Evolutionary conservation across 2,113 vertebrate genomes (phyloP), one percentile per base, ranked within the genome.

Genomic region (Prionailurus viverrinus): DNA sequence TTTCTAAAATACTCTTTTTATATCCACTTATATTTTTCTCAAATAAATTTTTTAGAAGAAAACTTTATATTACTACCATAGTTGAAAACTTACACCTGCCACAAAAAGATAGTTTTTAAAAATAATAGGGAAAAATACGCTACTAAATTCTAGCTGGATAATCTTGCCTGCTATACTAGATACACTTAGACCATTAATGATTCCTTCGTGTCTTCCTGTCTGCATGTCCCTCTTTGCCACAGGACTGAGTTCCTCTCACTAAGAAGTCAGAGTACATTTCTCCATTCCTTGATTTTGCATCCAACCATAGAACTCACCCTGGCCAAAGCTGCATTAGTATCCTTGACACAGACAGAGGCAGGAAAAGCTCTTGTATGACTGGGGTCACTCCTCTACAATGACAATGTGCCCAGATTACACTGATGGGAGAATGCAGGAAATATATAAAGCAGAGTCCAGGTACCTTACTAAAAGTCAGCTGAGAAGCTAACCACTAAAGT

Each of bases 31-130:
- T 27, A 78, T 94, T 65, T 84, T 25, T 69, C 68, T 90, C 53
- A 71, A 76, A 84, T 51, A 89, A 51, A 66, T 94, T 83, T 84
- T 84, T 95, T 76, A 53, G 36, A 91, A 61, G 23, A 85, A 96
- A 89, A 85, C 0, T 27, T 93, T 41, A 41, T 39, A 61, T 79
- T 36, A 84, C 8, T 63, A 36, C 23, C 74, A 55, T 88, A 69
- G 71, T 25, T 31, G 14, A 66, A 89, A 80, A 48, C 10, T 36
- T 97, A 3, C 15, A 53, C 23, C 69, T 79, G 18, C 31, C 58
- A 85, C 13, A 84, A 76, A 84, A 53, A 36, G n/a, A 25, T 1
- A n/a, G 51, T 66, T 69, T 79, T 73, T 79, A 48, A 80, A 48
- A 79, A 61, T 53, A 45, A 66, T 5, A 84, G 31, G 51, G 19